Base-by-base conservation (phyloP, 2,113 vertebrate genomes). In the Hemicordylus capensis region DNA sequence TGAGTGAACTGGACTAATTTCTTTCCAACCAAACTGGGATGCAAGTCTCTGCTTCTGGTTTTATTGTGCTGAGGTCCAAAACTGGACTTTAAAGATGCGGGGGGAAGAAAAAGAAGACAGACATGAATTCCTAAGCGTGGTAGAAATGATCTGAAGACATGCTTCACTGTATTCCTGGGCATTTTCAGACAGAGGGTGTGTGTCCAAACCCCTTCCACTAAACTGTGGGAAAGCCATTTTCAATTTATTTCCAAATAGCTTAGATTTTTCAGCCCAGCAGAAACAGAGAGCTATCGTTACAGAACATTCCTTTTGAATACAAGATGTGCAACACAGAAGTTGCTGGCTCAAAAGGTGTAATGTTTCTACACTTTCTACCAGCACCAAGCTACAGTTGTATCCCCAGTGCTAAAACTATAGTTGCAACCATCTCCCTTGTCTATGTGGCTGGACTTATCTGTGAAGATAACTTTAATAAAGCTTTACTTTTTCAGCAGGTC, bases 401-500 rank as follows among this genome's bases (percentile, higher is more conserved):
- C 85, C 31, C 56, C 54, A 80, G n/a, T 6, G 10, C 37, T 76
- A 28, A 67, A 88, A 67, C 64, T 81, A 84, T 2, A 81, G 64
- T 1, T 1, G 80, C 48, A 87, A 59, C 51, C 81, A 84, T 26
- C 42, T 83, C 85, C 80, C 69, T 84, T 24, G 69, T 64, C 6
- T 83, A 51, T 69, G 0, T 37, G n/a, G 64, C 54, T n/a, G 39
- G 28, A 80, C 28, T 84, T 85, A 6, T 59, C 83, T 63, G 58
- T 77, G 66, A 89, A 85, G 54, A 84, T 9, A 69, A 85, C 73
- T 85, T 58, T 89, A 42, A 76, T 24, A n/a, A 76, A 87, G 26
- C 64, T 51, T 58, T 82, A 81, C 42, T 83, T 73, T 24, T 79
- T 88, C 88, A 81, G 79, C 83, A 86, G n/a, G 39, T 14, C 76